Base-by-base conservation (phyloP, 2,113 vertebrate genomes). In the Sprattus sprattus region DNA sequence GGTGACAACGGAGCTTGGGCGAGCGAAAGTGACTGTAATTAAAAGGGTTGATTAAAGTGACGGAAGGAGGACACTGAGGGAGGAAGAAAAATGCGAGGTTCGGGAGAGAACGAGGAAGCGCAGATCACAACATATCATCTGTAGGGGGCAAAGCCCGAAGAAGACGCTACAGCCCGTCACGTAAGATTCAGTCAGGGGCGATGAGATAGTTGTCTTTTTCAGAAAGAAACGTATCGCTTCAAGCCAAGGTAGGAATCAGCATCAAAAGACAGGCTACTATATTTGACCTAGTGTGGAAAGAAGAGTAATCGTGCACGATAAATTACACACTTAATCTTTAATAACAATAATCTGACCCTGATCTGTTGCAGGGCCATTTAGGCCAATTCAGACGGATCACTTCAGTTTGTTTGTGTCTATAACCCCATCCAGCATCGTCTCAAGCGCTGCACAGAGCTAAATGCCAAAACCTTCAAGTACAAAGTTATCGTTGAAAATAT, bases 21-120 rank as follows among this genome's bases (percentile, higher is more conserved):
- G 87, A 91, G 87, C 84, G 87, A 90, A 90, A 89, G 90, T 81
- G 81, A 88, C 84, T 82, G 89, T 93, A 93, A 93, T 94, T 94
- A 93, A 93, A 93, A 89, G 83, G 83, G 82, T 87, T 92, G 89
- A 93, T 93, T 92, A 92, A 90, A 93, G 85, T 93, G 93, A 94
- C 87, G 84, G 91, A 93, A 93, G 45, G 90, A 92, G 91, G 89
- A 91, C 90, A 87, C 86, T 82, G 47, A 11, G n/a, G 13, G n/a
- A 57, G 75, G 84, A 39, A 11, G 28, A 22, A 82, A 81, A 32
- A 89, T 87, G 90, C 84, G 86, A 90, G 81, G 82, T 82, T 88
- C 71, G 57, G 75, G 85, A 86, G 83, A 84, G 49, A 67, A 80
- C 46, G 18, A 44, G 45, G 49, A 67, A 83, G 44, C 20, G 67